Base-by-base conservation (phyloP, 2,888 invertebrate species). In the Limenitis camilla region DNA sequence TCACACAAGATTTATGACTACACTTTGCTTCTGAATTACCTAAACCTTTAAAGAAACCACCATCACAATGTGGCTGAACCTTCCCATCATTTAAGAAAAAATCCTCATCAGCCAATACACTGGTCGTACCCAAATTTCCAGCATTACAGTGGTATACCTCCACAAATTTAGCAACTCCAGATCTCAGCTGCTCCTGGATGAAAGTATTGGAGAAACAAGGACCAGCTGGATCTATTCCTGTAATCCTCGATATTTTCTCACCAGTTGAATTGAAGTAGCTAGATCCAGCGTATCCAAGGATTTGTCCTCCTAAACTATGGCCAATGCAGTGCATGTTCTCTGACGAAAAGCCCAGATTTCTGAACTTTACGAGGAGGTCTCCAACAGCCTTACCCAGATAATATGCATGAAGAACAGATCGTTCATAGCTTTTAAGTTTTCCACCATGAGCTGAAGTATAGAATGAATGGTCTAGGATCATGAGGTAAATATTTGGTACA, bases 111-210 rank as follows among this genome's bases (percentile, higher is more conserved):
- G 89, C 91, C 19, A 90, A 62, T 0, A 88, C 84, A 30, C 81
- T 74, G 1, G 79, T 85, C 0, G 88, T 86, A 1, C 89, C 90
- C 8, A 89, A 68, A 0, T 82, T 83, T 4, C 90, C 90, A 39
- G 87, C 88, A 57, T 90, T 90, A 6, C 91, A 91, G 66, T 91
- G 91, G 58, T 90, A 85, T 0, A 89, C 85, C 68, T 91, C 91
- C 0, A 91, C 91, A 62, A 90, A 89, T 5, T 80, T 70, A 0
- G 89, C 91, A 19, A 91, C 89, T 2, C 85, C 83, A 33, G 84
- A 80, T 53, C 89, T 77, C 1, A 91, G 72, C 54, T 90, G 83
- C 38, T 88, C 76, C 19, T 81, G 72, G 1, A 78, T 73, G 0
- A 77, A 66, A 33, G 76, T 72, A 56, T 85, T 84, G 0, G 84